Conservation (phyloP, 2,888 invertebrate species). For the Macroteleia sp. region DNA sequence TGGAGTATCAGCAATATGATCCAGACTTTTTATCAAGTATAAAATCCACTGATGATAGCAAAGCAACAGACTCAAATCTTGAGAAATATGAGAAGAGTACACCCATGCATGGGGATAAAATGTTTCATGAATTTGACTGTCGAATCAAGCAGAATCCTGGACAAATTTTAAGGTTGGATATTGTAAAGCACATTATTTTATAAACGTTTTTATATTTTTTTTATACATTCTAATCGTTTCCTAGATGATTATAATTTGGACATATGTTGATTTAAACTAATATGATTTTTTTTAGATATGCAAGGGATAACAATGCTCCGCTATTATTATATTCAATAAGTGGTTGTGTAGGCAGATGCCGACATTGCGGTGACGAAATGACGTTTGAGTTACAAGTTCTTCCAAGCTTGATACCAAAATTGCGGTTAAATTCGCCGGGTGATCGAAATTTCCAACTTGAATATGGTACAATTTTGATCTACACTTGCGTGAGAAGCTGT, state of each 20-base stretch:
- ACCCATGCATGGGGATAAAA: slow-evolving; percentile 92
- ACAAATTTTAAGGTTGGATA: slow-evolving; percentile 94
- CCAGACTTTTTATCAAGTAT: slow-evolving; percentile 69
- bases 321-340: slow-evolving; percentile 88
- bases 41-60: slow-evolving; percentile 73
- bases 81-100: slow-evolving; percentile 92
- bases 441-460: slow-evolving; percentile 86
- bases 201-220: too few species aligned
- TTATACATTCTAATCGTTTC: too few species aligned
- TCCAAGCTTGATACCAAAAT: slow-evolving; percentile 90
- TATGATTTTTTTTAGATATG: slow-evolving; percentile 88
- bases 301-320: slow-evolving; percentile 88
- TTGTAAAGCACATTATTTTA: too few species aligned
- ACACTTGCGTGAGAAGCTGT: slow-evolving; percentile 93
- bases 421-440: slow-evolving; percentile 86
- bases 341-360: slow-evolving; percentile 85
- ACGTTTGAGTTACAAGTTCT: slow-evolving; percentile 93
- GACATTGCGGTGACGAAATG: slow-evolving; percentile 89
- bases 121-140: slow-evolving; percentile 92
- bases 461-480: slow-evolving; percentile 94
- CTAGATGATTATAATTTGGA: too few species aligned
- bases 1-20: slow-evolving; percentile 86
- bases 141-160: slow-evolving; percentile 90
- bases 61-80: slow-evolving; percentile 80
- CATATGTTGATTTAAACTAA: too few species aligned